Evolutionary conservation across 1,140 invertebrate genomes (phyloP).

Genomic region (Brachionus paranguensis): DNA sequence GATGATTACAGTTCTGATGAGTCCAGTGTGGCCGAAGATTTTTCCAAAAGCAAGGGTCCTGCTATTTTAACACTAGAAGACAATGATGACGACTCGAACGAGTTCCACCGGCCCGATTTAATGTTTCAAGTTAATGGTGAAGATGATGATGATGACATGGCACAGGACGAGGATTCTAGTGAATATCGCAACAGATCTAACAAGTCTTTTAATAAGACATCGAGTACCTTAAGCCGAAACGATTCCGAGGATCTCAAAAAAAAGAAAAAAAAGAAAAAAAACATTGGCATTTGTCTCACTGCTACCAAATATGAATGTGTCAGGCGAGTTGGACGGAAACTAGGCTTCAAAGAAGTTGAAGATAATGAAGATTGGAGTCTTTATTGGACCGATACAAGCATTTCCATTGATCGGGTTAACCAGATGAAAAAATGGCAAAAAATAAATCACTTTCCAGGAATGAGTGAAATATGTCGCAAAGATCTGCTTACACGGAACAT

Average conservation of each 20-base stretch:
- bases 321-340: slow-evolving; percentile 61
- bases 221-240: slow-evolving; percentile 8
- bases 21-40: background rate
- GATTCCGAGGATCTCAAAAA: background rate
- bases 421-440: slow-evolving; percentile 80
- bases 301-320: slow-evolving; percentile 43
- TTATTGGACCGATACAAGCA: slow-evolving; percentile 77
- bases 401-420: slow-evolving; percentile 72
- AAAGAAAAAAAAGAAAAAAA: slow-evolving; percentile 40
- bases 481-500: slow-evolving; percentile 75
- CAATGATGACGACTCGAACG: slow-evolving; percentile 4
- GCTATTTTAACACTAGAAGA: slow-evolving; percentile 5
- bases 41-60: background rate
- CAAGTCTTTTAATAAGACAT: background rate
- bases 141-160: slow-evolving; percentile 11
- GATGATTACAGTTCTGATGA: slow-evolving; percentile 36
- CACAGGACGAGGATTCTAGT: slow-evolving; percentile 24
- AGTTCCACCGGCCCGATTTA: slow-evolving; percentile 34
- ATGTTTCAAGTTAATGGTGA: slow-evolving; percentile 18
- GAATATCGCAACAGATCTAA: background rate
- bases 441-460: slow-evolving; percentile 84
- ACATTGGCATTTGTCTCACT: slow-evolving; percentile 30
- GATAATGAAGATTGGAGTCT: slow-evolving; percentile 76
- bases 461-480: slow-evolving; percentile 81
- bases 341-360: slow-evolving; percentile 74